Evolutionary conservation across 2,888 invertebrate genomes (phyloP).

Genomic region (Apomyelois bistriatella): DNA sequence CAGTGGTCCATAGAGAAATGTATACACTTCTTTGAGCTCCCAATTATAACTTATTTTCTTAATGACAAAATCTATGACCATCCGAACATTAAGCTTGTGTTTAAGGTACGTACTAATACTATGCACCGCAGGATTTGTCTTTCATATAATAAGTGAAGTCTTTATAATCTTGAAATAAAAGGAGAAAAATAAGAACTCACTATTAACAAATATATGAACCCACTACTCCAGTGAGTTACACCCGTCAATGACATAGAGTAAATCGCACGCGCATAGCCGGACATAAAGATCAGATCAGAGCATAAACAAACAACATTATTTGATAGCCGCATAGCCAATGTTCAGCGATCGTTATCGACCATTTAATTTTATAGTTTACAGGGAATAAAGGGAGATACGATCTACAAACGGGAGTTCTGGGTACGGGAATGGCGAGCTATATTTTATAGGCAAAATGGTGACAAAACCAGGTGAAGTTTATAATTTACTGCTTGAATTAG

Average conservation of each 20-base stretch:
- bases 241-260: conserved; percentile 23
- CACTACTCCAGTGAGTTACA: neutral
- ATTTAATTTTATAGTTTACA: conserved; percentile 51
- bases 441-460: neutral
- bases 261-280: conserved; percentile 23
- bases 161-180: too few species aligned
- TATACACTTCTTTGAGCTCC: too few species aligned
- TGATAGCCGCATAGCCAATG: conserved; percentile 41
- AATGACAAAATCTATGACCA: too few species aligned
- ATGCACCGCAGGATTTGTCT: too few species aligned
- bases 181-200: too few species aligned
- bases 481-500: neutral
- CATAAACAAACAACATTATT: conserved; percentile 65
- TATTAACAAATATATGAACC: too few species aligned
- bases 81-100: too few species aligned
- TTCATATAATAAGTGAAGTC: too few species aligned
- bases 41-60: too few species aligned
- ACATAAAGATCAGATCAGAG: conserved; percentile 50
- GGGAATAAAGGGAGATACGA: conserved; percentile 4
- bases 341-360: conserved; percentile 46
- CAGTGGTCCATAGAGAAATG: too few species aligned
- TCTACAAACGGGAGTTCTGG: conserved; percentile 4
- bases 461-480: neutral
- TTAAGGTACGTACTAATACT: too few species aligned
- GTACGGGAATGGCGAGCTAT: neutral